Base-by-base conservation (phyloP, 2,888 invertebrate species). In the Caenorhabditis uteleia region DNA sequence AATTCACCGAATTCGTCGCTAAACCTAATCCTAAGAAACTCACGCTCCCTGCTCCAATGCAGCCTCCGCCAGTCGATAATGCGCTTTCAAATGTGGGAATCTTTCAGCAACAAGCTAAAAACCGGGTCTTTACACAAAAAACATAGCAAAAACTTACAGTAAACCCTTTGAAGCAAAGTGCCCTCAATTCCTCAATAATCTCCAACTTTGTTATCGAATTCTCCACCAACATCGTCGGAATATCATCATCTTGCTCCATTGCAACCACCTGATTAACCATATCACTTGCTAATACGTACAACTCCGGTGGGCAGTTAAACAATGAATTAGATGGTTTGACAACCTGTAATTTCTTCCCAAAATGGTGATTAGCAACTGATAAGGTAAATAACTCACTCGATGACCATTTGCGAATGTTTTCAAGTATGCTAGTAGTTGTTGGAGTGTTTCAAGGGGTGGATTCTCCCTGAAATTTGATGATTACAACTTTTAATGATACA, bases 21-120 rank as follows among this genome's bases (percentile, higher is more conserved):
- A n/a, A n/a, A n/a, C n/a, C n/a, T n/a, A n/a, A n/a, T 29, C 14
- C 31, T 10, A 29, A 14, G 8, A 10, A 29, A 48, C 29, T n/a
- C 14, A 34, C 43, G 51, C 56, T 6, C 48, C 59, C 14, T 58
- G 40, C n/a, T 42, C 58, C 8, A 69, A 4, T 25, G 54, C 46
- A 23, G 67, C 56, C 47, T 75, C 64, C 5, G 75, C 70, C 50
- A 75, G 33, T 20, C 75, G 70, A 50, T 69, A 69, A 40, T 58
- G 57, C 1, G 73, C 65, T 50, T 75, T 75, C 25, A 64, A 50
- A 44, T 75, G 75, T 2, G 75, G 73, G 56, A 75, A 75, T 8
- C 70, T 48, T 2, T 75, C 75, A 10, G 31, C 46, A 16, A 68
- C 46, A 1, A 70, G 42, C 60, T 68, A 29, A 50, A 61, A 39